Conservation (phyloP, 2,888 invertebrate genomes). For the Sphecodes monilicornis region DNA sequence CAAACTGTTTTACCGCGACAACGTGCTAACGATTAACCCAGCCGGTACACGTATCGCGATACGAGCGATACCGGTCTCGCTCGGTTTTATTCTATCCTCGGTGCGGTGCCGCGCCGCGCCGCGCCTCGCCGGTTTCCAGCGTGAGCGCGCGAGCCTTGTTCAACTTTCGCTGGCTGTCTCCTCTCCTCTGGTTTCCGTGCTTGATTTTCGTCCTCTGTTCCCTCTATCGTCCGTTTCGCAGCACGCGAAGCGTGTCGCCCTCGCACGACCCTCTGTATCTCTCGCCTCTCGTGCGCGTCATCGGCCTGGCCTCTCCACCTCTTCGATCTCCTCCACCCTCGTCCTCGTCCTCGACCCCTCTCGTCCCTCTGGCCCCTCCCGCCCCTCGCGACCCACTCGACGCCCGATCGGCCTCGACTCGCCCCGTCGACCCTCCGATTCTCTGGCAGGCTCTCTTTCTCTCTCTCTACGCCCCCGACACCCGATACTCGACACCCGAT, state of each 20-base stretch:
- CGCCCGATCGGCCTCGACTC: constrained; percentile 25
- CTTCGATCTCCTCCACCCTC: constrained; percentile 15
- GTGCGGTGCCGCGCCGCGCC: constrained; percentile 40
- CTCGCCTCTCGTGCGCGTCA: constrained; percentile 41
- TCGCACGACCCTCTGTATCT: constrained; percentile 55
- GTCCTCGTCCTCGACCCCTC: not conserved
- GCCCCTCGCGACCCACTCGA: not conserved
- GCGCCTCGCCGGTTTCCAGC: constrained; percentile 59
- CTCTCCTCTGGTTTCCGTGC: constrained; percentile 28
- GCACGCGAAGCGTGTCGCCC: constrained; percentile 61
- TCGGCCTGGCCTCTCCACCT: constrained; percentile 27
- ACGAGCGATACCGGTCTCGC: constrained; percentile 37
- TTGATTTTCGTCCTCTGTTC: constrained; percentile 48
- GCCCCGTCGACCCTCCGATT: constrained; percentile 40
- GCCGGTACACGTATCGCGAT: constrained; percentile 59
- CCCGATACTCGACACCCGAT: constrained; percentile 80
- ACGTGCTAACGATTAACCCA: constrained; percentile 82
- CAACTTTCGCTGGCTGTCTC: constrained; percentile 13
- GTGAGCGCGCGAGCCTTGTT: constrained; percentile 59
- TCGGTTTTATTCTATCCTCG: constrained; percentile 1
- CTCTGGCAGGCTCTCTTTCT: constrained; percentile 43
- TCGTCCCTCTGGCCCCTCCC: not conserved
- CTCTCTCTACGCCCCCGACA: constrained; percentile 70
- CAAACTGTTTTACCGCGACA: constrained; percentile 82
- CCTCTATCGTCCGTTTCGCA: constrained; percentile 52